Evolutionary conservation across 2,113 vertebrate genomes (phyloP).

Genomic region (Nesoenas mayeri): DNA sequence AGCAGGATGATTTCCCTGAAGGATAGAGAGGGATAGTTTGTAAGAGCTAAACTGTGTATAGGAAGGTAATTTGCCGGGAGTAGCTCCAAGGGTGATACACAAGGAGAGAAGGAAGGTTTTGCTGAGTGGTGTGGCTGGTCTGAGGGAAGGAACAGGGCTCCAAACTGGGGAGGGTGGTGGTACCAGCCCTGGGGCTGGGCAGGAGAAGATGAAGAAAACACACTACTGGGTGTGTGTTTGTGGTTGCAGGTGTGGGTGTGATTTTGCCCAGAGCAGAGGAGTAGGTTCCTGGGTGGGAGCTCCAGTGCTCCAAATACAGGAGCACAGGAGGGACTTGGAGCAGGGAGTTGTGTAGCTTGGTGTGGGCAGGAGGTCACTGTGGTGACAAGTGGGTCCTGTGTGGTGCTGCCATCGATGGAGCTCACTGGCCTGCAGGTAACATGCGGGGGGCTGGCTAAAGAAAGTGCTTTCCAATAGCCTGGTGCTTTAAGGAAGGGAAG

Average conservation of each 20-base stretch:
- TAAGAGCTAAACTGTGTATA: fast-evolving
- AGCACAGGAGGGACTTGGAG: fast-evolving
- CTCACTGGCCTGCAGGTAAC: not conserved
- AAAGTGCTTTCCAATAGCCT: not conserved
- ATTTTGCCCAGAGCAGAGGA: not conserved
- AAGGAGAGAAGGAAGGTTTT: not conserved
- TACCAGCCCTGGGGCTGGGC: not conserved
- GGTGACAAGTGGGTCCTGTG: fast-evolving
- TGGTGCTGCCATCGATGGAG: fast-evolving
- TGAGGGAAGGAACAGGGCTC: not conserved
- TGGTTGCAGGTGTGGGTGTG: not conserved
- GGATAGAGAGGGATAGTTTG: not conserved
- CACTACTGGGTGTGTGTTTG: not conserved
- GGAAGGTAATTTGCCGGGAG: not conserved
- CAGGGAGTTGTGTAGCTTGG: not conserved
- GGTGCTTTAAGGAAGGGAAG: not conserved
- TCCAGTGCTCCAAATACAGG: fast-evolving
- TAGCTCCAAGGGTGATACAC: not conserved
- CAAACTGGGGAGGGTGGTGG: not conserved
- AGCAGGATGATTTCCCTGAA: not conserved
- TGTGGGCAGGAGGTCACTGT: fast-evolving
- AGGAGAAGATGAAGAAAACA: not conserved
- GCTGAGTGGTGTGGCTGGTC: not conserved
- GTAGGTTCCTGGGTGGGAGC: not conserved
- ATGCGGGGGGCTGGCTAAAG: not conserved